phyloP scores from a whole-genome alignment of 2,113 vertebrate species.

The Cephalophus harveyi region DNA sequence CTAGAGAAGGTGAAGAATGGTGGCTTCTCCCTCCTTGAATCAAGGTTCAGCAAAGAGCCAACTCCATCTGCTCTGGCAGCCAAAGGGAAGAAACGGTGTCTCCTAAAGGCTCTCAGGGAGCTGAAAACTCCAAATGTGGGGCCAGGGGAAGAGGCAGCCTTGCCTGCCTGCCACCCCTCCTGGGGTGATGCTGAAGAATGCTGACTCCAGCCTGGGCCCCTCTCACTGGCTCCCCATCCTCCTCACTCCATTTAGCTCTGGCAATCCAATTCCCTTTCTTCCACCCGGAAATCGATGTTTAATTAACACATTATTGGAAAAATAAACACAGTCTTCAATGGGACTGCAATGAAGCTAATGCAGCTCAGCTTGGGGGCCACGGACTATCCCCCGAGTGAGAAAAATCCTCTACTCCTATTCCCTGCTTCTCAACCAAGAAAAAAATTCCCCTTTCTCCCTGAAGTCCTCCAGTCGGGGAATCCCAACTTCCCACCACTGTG shows the following conservation, averaged over 20 bases:
- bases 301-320: slow-evolving; percentile 84
- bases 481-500: not conserved
- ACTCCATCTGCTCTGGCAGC: not conserved
- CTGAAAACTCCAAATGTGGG: not conserved
- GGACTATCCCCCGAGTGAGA: slow-evolving; percentile 13
- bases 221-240: slow-evolving; percentile 69
- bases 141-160: not conserved
- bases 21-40: not conserved
- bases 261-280: slow-evolving; percentile 80
- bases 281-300: slow-evolving; percentile 83
- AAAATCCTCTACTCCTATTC: not conserved
- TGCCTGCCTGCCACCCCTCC: slow-evolving; percentile 3
- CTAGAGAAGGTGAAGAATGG: not conserved
- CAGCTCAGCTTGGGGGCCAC: slow-evolving; percentile 63
- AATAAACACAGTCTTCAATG: slow-evolving; percentile 74
- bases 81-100: not conserved
- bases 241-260: slow-evolving; percentile 80
- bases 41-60: not conserved
- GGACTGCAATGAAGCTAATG: slow-evolving; percentile 76
- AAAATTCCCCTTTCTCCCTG: not conserved
- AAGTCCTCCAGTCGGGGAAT: not conserved
- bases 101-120: not conserved
- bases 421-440: slow-evolving; percentile 10
- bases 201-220: slow-evolving; percentile 73
- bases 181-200: slow-evolving; percentile 57